These are phyloP conservation scores for Caenorhabditis auriculariae DNA, from an alignment of 2,888 invertebrate species.

Conservation along the genomic window DNA sequence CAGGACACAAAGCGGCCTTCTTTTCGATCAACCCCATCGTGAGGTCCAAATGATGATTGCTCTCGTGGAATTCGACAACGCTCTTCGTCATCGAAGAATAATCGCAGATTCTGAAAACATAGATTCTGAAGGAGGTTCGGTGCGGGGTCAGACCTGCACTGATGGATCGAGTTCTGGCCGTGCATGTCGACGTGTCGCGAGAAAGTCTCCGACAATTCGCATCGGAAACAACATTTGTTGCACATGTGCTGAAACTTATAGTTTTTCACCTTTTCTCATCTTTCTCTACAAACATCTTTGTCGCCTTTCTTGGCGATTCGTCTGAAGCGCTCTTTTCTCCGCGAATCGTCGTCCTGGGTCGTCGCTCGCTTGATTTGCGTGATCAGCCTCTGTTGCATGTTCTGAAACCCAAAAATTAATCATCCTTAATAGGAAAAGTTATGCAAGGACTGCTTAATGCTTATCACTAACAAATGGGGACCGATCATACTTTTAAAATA, in stretches of 20 bases:
- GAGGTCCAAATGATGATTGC: slow-evolving; percentile 55
- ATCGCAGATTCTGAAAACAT: slow-evolving; percentile 27
- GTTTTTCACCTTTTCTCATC: too few species aligned
- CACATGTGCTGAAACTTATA: slow-evolving; percentile 18
- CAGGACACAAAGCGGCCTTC: too few species aligned
- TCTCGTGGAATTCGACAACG: slow-evolving; percentile 43
- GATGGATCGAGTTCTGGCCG: too few species aligned
- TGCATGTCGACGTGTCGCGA: slow-evolving; percentile 46
- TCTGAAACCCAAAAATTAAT: slow-evolving; percentile 3
- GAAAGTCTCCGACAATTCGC: slow-evolving; percentile 31
- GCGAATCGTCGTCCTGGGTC: slow-evolving; percentile 24
- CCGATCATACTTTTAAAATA: too few species aligned
- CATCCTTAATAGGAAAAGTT: too few species aligned
- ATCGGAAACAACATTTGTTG: slow-evolving; percentile 39
- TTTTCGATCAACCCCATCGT: too few species aligned
- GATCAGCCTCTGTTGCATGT: slow-evolving; percentile 38
- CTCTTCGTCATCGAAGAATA: slow-evolving; percentile 42
- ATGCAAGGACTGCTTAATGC: too few species aligned
- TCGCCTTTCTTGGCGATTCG: slow-evolving; percentile 9
- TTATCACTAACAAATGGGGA: too few species aligned
- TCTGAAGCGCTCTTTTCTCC: slow-evolving; percentile 2
- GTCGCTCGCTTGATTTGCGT: slow-evolving; percentile 41
- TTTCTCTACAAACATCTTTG: slow-evolving; percentile 13
- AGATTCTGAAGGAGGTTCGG: not conserved
- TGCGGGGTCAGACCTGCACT: too few species aligned